These are phyloP conservation scores for Boloria euphrosyne DNA, from an alignment of 2,888 invertebrate species.

Conservation along the genomic window DNA sequence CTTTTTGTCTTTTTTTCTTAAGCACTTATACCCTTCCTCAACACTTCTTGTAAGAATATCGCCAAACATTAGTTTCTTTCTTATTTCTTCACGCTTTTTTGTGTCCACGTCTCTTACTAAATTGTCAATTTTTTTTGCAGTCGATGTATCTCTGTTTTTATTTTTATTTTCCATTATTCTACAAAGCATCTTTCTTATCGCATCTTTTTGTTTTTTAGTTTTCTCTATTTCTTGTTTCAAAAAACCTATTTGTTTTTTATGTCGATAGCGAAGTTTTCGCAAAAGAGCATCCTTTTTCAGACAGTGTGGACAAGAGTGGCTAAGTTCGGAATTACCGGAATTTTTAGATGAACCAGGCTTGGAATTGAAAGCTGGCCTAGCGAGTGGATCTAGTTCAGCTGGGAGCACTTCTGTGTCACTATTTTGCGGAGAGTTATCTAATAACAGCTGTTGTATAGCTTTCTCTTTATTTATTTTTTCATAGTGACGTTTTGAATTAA, in stretches of 20 bases:
- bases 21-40: not conserved
- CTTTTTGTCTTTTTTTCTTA: constrained; percentile 5
- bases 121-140: too few species aligned
- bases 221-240: not conserved
- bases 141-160: constrained; percentile 3
- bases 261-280: not conserved
- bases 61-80: constrained; percentile 9
- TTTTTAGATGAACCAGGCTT: not conserved
- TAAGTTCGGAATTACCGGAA: too few species aligned
- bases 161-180: constrained; percentile 5
- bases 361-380: not conserved
- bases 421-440: constrained; percentile 31
- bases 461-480: constrained; percentile 31
- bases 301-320: too few species aligned
- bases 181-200: not conserved
- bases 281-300: too few species aligned
- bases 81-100: not conserved
- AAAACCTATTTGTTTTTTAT: not conserved
- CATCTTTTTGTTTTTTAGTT: not conserved
- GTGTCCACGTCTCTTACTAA: too few species aligned
- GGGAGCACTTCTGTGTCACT: constrained; percentile 15
- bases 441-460: constrained; percentile 25
- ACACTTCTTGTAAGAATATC: not conserved
- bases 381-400: not conserved
- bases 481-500: constrained; percentile 27